These are phyloP conservation scores for Hyles lineata DNA, from an alignment of 2,888 invertebrate species.

Conservation along the genomic window DNA sequence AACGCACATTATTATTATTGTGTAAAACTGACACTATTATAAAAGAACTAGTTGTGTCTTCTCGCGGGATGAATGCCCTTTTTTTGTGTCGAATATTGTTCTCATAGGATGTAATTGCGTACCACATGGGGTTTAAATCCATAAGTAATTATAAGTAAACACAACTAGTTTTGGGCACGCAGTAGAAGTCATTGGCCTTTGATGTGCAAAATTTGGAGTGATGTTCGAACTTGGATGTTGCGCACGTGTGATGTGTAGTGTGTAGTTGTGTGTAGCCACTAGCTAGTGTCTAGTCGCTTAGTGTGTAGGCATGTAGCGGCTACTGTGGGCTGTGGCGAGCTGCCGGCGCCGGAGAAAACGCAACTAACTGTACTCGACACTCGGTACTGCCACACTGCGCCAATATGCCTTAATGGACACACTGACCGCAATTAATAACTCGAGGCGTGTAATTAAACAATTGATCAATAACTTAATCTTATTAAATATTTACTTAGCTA, in stretches of 20 bases:
- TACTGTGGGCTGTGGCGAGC: background rate
- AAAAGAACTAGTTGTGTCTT: constrained; percentile 31
- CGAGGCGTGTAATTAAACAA: constrained; percentile 35
- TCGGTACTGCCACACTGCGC: background rate
- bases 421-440: constrained; percentile 10
- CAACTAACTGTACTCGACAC: constrained; percentile 9
- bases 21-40: constrained; percentile 39
- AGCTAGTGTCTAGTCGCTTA: too few species aligned
- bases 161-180: constrained; percentile 46
- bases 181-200: constrained; percentile 60
- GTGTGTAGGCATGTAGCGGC: too few species aligned
- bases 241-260: constrained; percentile 55
- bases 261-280: background rate
- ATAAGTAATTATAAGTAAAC: constrained; percentile 9
- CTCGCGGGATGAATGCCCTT: constrained; percentile 58
- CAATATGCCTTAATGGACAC: background rate
- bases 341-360: background rate
- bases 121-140: constrained; percentile 37
- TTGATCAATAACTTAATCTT: constrained; percentile 17
- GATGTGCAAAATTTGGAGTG: constrained; percentile 57
- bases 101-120: constrained; percentile 38
- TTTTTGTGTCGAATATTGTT: constrained; percentile 50
- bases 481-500: constrained; percentile 1
- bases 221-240: constrained; percentile 55
- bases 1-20: too few species aligned